Evolutionary conservation across 1,140 invertebrate species (phyloP), one percentile per base, ranked within the genome.

Genomic region (Apis dorsata): DNA sequence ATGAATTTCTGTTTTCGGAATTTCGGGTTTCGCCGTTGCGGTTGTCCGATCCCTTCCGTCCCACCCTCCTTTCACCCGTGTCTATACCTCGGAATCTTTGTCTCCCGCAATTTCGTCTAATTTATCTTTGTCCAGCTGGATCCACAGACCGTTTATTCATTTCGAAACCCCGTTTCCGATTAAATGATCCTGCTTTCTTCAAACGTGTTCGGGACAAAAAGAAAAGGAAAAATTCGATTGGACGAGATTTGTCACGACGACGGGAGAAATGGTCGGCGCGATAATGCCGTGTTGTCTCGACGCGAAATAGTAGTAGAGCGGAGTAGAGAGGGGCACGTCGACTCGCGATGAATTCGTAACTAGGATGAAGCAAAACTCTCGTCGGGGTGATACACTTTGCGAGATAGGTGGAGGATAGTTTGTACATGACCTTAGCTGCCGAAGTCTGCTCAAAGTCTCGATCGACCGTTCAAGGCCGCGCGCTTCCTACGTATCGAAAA

Each of bases 1-100:
- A 72, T 83, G 88, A 91, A 91, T 89, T 89, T 86, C 83, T 88
- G 86, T 71, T 88, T 90, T 88, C 80, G 84, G 70, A 81, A 87
- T 91, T 90, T 89, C 88, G 21, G 75, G 49, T 62, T 70, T 44
- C 73, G 63, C 82, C 69, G 49, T 86, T 88, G 86, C 66, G 86
- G 82, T 87, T 75, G 78, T 55, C 59, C 70, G 53, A 65, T 74
- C 8, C 19, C 75, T 77, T 68, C 81, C 66, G 53, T 53, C 57
- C 21, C 59, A 28, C 80, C 34, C 60, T 24, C 17, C 0, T 19
- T 19, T 17, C 1, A 5, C 51, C 2, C 51, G 15, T 12, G 1
- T 21, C 17, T 12, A 21, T 81, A 71, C 55, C 71, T 11, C 63
- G 21, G 34, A 69, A 49, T 68, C 80, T 70, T 65, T 70, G 70